Percentiles rank a stretch among this genome's conserved stretches.
Conservation (phyloP, 2,888 invertebrate genomes). For the Panorpa germanica region DNA sequence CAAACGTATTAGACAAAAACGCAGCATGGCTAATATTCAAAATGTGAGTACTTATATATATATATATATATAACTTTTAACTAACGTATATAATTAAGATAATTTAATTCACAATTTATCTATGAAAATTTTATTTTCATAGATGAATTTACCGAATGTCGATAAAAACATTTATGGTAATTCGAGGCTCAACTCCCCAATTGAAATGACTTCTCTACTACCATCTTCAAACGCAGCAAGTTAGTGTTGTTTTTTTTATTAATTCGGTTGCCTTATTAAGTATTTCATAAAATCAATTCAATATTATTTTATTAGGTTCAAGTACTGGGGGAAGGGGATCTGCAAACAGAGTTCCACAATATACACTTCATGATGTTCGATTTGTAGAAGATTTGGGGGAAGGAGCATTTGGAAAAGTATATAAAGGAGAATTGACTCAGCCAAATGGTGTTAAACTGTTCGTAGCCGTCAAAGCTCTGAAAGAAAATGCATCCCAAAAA, state of each 20-base stretch:
- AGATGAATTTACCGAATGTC: conserved; percentile 47
- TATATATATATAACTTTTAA: not conserved
- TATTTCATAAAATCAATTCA: conserved; percentile 16
- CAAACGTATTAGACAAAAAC: conserved; percentile 29
- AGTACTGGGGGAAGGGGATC: conserved; percentile 10
- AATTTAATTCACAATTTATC: not conserved
- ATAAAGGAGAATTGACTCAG: conserved; percentile 76
- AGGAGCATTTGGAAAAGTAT: conserved; percentile 95
- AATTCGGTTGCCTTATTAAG: no score
- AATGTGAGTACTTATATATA: conserved; percentile 25
- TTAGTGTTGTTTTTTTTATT: no score
- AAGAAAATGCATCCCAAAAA: conserved; percentile 82
- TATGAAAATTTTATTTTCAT: conserved; percentile 5
- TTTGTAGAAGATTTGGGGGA: conserved; percentile 87
- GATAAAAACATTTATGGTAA: conserved; percentile 71
- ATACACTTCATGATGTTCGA: conserved; percentile 64
- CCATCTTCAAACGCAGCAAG: no score
- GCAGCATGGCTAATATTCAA: conserved; percentile 40
- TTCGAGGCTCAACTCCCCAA: conserved; percentile 52
- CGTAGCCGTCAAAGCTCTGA: conserved; percentile 86
- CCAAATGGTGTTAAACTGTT: conserved; percentile 45
- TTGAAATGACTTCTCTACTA: conserved; percentile 69
- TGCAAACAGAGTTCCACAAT: conserved; percentile 58
- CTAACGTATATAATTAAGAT: not conserved
- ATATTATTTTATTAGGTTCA: conserved; percentile 29